These are phyloP conservation scores for Anomalospiza imberbis DNA, from an alignment of 2,797 vertebrate genomes.

Conservation along the genomic window DNA sequence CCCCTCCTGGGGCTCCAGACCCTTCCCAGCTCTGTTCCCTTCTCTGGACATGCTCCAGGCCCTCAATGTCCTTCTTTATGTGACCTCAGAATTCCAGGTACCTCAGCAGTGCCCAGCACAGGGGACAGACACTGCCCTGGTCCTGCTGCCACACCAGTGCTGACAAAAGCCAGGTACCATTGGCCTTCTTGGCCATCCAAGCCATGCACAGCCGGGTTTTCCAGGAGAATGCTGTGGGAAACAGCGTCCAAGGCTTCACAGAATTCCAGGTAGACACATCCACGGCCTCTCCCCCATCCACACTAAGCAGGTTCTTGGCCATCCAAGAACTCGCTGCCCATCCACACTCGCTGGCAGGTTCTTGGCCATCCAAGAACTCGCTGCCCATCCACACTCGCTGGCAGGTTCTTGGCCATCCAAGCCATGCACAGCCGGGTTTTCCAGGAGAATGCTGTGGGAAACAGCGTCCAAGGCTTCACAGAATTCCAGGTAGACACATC, in stretches of 20 bases:
- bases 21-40: neutral
- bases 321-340: too few species aligned
- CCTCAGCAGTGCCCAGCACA: neutral
- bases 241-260: neutral
- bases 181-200: neutral
- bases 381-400: too few species aligned
- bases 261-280: neutral
- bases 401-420: neutral
- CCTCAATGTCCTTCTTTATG: rapidly evolving
- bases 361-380: too few species aligned
- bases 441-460: neutral
- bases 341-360: too few species aligned
- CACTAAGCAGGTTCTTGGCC: neutral
- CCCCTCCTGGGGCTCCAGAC: neutral
- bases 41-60: rapidly evolving
- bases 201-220: neutral
- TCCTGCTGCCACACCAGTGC: neutral
- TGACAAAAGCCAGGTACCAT: neutral
- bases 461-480: neutral
- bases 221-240: neutral
- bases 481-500: neutral
- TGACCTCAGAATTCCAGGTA: neutral
- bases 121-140: neutral
- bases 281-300: neutral
- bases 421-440: neutral